Conservation (phyloP, 2,113 vertebrate genomes). For the Scatophagus argus region DNA sequence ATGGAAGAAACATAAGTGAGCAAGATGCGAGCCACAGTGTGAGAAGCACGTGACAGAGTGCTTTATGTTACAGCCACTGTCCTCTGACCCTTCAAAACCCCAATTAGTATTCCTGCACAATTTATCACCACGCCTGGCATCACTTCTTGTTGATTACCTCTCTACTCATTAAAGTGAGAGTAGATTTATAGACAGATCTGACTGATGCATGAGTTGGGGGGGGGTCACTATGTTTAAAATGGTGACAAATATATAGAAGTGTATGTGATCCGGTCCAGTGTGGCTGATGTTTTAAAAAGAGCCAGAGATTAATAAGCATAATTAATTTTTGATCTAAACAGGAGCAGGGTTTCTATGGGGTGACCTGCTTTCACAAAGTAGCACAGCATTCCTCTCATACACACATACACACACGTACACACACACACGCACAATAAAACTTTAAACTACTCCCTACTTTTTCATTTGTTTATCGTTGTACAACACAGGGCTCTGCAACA, state of each 20-base stretch:
- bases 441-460: background rate
- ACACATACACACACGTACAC: background rate
- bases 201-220: conserved; percentile 39
- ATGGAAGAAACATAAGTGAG: conserved; percentile 6
- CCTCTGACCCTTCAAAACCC: conserved; percentile 71
- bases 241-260: conserved; percentile 37
- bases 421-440: background rate
- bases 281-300: conserved; percentile 9
- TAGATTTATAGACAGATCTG: conserved; percentile 59
- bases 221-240: conserved; percentile 7
- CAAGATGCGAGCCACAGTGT: conserved; percentile 14
- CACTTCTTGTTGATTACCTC: conserved; percentile 74
- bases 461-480: background rate
- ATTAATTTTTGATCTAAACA: conserved; percentile 21
- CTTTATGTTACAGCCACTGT: conserved; percentile 58
- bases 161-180: conserved; percentile 66
- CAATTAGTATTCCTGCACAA: conserved; percentile 69
- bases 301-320: background rate
- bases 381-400: background rate
- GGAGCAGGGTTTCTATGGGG: background rate
- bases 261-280: background rate
- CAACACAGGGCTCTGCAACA: background rate
- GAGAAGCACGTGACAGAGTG: conserved; percentile 51
- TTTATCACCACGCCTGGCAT: conserved; percentile 66
- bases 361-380: conserved; percentile 16